A percentile compares a stretch with the other conserved stretches of the same genome.
These are phyloP conservation scores for Aphrocallistes beatrix DNA, from an alignment of 37 sponge, comb jelly and placozoan species.

Conservation along the genomic window DNA sequence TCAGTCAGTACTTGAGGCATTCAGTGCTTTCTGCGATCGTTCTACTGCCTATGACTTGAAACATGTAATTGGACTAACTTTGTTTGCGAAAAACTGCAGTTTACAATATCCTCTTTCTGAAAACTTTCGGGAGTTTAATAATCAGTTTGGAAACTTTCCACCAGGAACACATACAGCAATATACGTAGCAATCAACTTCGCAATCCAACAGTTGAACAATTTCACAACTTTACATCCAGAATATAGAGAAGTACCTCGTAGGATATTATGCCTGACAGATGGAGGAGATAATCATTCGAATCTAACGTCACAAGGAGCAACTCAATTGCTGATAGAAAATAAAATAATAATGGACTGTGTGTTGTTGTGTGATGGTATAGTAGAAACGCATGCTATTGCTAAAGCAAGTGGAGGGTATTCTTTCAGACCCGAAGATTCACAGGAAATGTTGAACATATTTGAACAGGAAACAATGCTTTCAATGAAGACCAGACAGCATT, in stretches of 20 bases:
- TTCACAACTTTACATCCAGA: neutral
- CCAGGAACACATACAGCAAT: neutral
- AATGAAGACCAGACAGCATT: neutral
- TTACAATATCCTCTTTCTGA: neutral
- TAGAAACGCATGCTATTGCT: neutral
- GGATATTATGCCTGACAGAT: conserved; percentile 24
- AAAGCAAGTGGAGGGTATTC: neutral
- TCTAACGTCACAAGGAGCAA: neutral
- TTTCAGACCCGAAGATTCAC: neutral
- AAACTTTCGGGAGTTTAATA: neutral
- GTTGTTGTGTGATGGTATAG: neutral
- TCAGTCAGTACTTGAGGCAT: neutral
- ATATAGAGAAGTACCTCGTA: neutral
- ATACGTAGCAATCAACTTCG: neutral
- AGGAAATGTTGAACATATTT: neutral
- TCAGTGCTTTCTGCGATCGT: conserved; percentile 9
- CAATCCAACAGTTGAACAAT: neutral
- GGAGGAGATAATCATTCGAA: conserved; percentile 6
- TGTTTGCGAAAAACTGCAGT: neutral
- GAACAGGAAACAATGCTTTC: neutral
- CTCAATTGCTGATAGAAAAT: neutral
- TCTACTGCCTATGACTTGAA: conserved; percentile 20
- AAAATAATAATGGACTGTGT: neutral
- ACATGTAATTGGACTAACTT: neutral
- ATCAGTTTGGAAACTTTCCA: neutral